Evolutionary conservation across 2,797 vertebrate genomes (phyloP).

Genomic region (Chloroceryle amazona): DNA sequence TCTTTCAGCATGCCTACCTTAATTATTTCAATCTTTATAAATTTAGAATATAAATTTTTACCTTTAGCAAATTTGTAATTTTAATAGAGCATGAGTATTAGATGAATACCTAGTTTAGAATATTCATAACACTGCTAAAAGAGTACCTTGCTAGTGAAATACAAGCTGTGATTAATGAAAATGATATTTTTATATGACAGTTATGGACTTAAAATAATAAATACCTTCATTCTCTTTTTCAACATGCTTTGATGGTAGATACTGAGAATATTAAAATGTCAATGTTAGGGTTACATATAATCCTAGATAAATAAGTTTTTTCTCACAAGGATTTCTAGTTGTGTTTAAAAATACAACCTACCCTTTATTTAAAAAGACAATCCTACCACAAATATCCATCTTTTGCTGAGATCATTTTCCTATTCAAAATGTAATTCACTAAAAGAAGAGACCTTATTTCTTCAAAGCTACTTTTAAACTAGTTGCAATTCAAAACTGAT

Average conservation of each 20-base stretch:
- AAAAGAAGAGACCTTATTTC: not conserved
- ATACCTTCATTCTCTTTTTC: not conserved
- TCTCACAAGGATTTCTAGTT: not conserved
- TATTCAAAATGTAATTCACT: not conserved
- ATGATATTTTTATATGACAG: not conserved
- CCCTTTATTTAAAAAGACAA: not conserved
- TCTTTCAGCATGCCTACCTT: not conserved
- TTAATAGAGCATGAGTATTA: not conserved
- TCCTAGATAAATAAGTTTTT: not conserved
- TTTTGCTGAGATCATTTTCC: not conserved
- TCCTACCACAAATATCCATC: not conserved
- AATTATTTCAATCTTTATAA: not conserved
- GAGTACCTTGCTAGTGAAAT: not conserved
- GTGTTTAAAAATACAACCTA: not conserved
- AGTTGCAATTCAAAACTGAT: not conserved
- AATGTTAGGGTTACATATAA: not conserved
- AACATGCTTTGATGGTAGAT: not conserved
- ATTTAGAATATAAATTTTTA: not conserved
- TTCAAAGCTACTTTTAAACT: not conserved
- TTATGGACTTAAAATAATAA: not conserved
- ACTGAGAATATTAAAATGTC: not conserved
- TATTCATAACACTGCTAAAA: not conserved
- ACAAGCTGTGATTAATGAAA: not conserved
- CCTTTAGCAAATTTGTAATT: not conserved
- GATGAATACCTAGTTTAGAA: not conserved